These are phyloP conservation scores for Eubasilissa regina DNA, from an alignment of 1,140 invertebrate species.

Conservation along the genomic window DNA sequence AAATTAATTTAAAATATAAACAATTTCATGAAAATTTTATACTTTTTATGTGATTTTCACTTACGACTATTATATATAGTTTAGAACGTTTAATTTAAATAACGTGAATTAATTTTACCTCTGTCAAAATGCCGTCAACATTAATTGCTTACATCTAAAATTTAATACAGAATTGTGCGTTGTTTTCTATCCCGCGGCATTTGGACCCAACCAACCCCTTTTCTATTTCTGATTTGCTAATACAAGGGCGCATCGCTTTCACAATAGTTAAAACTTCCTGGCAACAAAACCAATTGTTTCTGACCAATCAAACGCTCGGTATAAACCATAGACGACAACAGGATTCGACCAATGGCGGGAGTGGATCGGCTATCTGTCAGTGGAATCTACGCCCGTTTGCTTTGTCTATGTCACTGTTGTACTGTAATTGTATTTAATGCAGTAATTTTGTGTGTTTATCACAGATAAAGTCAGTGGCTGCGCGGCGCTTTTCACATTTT, in stretches of 20 bases:
- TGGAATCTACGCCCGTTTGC: conserved; percentile 1
- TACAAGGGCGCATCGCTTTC: conserved; percentile 27
- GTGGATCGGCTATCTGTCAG: conserved; percentile 19
- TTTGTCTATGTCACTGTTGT: conserved; percentile 5
- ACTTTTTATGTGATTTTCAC: no score
- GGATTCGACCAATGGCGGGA: conserved; percentile 4
- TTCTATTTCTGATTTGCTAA: conserved; percentile 2
- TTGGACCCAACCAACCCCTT: not conserved
- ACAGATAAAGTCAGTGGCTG: conserved; percentile 1
- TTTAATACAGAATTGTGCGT: no score
- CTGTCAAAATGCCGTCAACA: no score
- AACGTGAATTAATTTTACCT: no score
- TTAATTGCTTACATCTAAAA: no score
- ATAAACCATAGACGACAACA: conserved; percentile 24
- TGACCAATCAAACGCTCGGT: conserved; percentile 34
- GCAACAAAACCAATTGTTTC: conserved; percentile 27
- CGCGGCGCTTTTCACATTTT: not conserved
- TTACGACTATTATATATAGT: no score
- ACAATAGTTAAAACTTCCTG: conserved; percentile 27
- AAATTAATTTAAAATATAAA: no score
- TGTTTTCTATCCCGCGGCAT: no score
- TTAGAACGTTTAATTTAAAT: no score
- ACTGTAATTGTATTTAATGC: conserved; percentile 6
- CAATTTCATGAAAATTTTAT: no score
- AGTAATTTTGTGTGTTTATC: not conserved